Conservation (phyloP, 2,888 invertebrate species). For the Lomographa bimaculata region DNA sequence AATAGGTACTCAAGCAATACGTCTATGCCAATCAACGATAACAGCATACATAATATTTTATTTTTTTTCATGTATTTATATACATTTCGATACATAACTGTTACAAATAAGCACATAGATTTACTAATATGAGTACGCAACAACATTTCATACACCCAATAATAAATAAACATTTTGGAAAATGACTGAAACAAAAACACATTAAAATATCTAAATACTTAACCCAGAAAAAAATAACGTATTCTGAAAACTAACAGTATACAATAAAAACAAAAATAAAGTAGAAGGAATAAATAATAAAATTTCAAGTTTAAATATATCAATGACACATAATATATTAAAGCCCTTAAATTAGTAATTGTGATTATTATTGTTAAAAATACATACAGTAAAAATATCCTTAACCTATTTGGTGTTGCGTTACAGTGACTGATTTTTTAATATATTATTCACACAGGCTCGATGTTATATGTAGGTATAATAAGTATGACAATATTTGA, state of each 20-base stretch:
- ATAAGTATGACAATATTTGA: slow-evolving; percentile 47
- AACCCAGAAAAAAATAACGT: background rate
- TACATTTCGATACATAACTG: slow-evolving; percentile 30
- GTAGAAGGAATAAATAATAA: slow-evolving; percentile 2
- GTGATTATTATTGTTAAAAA: slow-evolving; percentile 51
- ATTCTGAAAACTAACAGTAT: too few species aligned
- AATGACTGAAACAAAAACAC: slow-evolving; percentile 3
- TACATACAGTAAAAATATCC: slow-evolving; percentile 36
- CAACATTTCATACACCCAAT: slow-evolving; percentile 21
- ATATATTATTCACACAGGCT: slow-evolving; percentile 54
- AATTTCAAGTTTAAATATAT: slow-evolving; percentile 1
- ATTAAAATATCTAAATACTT: background rate
- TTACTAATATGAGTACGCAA: slow-evolving; percentile 19
- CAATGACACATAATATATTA: too few species aligned
- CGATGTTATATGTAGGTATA: slow-evolving; percentile 56
- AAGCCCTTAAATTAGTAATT: slow-evolving; percentile 33
- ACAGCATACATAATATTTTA: slow-evolving; percentile 61
- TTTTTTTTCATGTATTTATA: slow-evolving; percentile 25
- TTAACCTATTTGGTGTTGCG: slow-evolving; percentile 78
- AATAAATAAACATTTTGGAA: slow-evolving; percentile 10
- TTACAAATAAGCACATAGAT: slow-evolving; percentile 29
- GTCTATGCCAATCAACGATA: slow-evolving; percentile 66
- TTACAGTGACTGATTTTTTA: slow-evolving; percentile 69
- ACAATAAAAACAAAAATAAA: background rate
- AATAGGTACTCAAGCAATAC: slow-evolving; percentile 75